Base-by-base conservation (phyloP, 1,140 invertebrate species). In the Cyrtorhinus lividipennis region DNA sequence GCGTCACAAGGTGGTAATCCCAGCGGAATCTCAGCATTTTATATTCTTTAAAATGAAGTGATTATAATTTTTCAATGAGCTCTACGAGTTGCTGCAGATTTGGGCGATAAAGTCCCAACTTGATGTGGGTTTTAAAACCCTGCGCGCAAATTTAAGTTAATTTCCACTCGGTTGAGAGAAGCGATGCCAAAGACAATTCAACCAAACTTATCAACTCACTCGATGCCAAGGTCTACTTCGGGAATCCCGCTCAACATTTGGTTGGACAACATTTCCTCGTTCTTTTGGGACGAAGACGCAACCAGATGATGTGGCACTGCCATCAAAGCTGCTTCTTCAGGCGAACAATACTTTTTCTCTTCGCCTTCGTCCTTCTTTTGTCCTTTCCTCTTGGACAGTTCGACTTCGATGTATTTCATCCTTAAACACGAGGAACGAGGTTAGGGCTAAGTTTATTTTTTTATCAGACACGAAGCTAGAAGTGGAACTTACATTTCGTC, bases 181-280 rank as follows among this genome's bases (percentile, higher is more conserved):
- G n/a, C n/a, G n/a, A n/a, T n/a, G n/a, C n/a, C n/a, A n/a, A n/a
- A n/a, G n/a, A n/a, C n/a, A n/a, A n/a, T n/a, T n/a, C n/a, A n/a
- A n/a, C n/a, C n/a, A n/a, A n/a, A n/a, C n/a, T n/a, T n/a, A n/a
- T n/a, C n/a, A 56, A 75, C 79, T 78, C 77, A 88, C 84, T 98
- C 93, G 68, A 99, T 96, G 38, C 97, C 97, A 46, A 99, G 79
- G 79, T 99, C 96, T 1, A 99, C 90, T 81, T 99, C 97, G n/a
- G 97, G 97, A 66, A 99, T 99, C 61, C 97, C 97, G 72, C 92
- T 96, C 1, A 99, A 78, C 96, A 99, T 99, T 80, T 99, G 96
- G 81, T 98, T 98, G 3, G 95, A 98, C 67, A 99, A 83, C 92
- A 99, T 98, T 77, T 99, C 97, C 76, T 99, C 95, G 48, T 79